Evolutionary conservation across 35 echinoderm and acorn worm species (phyloP).

Genomic region (Apostichopus japonicus): DNA sequence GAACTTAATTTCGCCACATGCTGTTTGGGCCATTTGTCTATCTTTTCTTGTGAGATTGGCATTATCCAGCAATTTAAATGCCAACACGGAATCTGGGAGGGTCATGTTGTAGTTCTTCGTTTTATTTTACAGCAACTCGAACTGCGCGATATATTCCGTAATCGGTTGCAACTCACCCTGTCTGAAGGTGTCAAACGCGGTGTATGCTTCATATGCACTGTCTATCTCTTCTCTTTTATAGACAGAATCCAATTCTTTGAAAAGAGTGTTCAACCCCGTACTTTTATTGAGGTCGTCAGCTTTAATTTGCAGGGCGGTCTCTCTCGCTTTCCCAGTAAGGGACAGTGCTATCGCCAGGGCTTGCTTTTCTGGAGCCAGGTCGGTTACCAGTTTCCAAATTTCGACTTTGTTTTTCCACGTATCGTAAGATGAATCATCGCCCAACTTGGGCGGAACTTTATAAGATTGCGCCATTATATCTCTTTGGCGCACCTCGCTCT

Average conservation of each 20-base stretch:
- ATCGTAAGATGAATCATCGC: too few relatives aligned
- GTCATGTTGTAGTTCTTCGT: too few relatives aligned
- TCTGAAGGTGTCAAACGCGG: background rate
- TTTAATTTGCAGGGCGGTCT: background rate
- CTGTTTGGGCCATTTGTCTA: too few relatives aligned
- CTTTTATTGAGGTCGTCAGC: conserved; percentile 26
- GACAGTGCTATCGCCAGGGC: conserved; percentile 47
- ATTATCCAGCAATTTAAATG: too few relatives aligned
- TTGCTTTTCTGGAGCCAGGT: conserved; percentile 2
- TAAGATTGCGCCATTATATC: background rate
- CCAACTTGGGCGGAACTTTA: too few relatives aligned
- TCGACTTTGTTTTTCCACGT: too few relatives aligned
- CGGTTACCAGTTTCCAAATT: conserved; percentile 5
- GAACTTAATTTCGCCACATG: too few relatives aligned
- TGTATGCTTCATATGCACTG: background rate
- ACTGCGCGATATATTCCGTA: too few relatives aligned
- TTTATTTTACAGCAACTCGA: background rate
- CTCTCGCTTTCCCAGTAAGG: conserved; percentile 18
- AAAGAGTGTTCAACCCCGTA: background rate
- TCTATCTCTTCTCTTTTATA: conserved; percentile 26
- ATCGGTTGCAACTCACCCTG: background rate
- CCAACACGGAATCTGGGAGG: too few relatives aligned
- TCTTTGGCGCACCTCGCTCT: background rate
- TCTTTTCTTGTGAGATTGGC: background rate
- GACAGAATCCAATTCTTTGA: conserved; percentile 24